Conservation (phyloP, 2,113 vertebrate genomes). For the Neomonachus schauinslandi region DNA sequence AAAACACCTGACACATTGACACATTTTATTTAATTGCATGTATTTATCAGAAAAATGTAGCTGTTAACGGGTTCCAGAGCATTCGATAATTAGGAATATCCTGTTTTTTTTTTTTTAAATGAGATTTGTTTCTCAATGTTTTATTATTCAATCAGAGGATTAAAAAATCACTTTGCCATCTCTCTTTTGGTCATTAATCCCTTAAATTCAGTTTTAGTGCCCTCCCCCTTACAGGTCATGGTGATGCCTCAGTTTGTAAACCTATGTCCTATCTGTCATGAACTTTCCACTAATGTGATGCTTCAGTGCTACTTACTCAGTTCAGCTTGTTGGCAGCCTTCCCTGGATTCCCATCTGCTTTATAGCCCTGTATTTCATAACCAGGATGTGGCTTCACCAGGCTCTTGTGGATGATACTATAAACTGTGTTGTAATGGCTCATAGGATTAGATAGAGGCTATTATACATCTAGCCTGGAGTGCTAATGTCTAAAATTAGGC, state of each 20-base stretch:
- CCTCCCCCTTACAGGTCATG: background rate
- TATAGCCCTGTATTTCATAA: constrained; percentile 61
- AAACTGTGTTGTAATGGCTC: constrained; percentile 78
- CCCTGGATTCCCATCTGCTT: constrained; percentile 46
- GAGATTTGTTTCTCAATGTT: constrained; percentile 45
- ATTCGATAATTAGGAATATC: background rate
- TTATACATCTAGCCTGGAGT: constrained; percentile 76
- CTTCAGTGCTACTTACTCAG: constrained; percentile 16
- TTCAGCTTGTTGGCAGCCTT: constrained; percentile 1
- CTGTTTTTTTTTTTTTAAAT: background rate
- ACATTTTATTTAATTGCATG: background rate
- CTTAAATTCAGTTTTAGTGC: constrained; percentile 28
- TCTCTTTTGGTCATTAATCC: constrained; percentile 26
- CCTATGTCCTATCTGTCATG: background rate
- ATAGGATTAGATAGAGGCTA: constrained; percentile 76
- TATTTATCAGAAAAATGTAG: constrained; percentile 22
- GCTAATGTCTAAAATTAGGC: constrained; percentile 78
- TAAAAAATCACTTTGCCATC: background rate
- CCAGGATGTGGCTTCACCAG: constrained; percentile 67
- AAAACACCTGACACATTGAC: background rate
- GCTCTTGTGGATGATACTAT: constrained; percentile 71
- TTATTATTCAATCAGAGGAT: constrained; percentile 8
- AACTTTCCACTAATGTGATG: background rate
- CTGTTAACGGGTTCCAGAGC: background rate
- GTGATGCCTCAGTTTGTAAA: constrained; percentile 27